Base-by-base conservation (phyloP, 2,888 invertebrate genomes). In the Sepiola atlantica region DNA sequence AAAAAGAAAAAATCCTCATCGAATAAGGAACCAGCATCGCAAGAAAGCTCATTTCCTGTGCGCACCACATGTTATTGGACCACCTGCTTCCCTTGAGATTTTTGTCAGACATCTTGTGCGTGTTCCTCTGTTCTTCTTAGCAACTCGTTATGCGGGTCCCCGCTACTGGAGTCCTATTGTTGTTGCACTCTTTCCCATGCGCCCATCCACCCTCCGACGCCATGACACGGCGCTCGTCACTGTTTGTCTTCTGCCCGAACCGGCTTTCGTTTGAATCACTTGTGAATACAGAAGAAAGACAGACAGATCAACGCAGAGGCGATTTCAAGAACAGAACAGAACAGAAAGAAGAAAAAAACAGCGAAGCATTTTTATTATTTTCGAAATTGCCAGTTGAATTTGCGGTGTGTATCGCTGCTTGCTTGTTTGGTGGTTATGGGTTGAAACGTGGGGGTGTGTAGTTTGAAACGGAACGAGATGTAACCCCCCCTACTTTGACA, bases 21-120 rank as follows among this genome's bases (percentile, higher is more conserved):
- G 77, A 77, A 77, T 32, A 77, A 16, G 14, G 77, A n/a, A 77
- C n/a, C 77, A 77, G 77, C 77, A 77, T 77, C 77, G 77, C 77
- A 77, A 77, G 77, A 77, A 77, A 77, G n/a, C n/a, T 77, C 77
- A 77, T 77, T 77, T 77, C 77, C 77, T 77, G n/a, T 77, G 77
- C 18, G n/a, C 77, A 77, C 77, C 77, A 77, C 77, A 32, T 77
- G 77, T 77, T 77, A 77, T 77, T 77, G n/a, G 77, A 77, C 77
- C 77, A 32, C 77, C 77, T 77, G 77, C 77, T 77, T 77, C 77
- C 77, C 77, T 77, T n/a, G 77, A 77, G 77, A 77, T n/a, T 77
- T 45, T 77, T 77, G n/a, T 77, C 77, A 77, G 77, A 77, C 77
- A 77, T 77, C 77, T 77, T 77, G 16, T 77, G 77, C 77, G 77